Percentiles rank a stretch among this genome's conserved stretches.
Evolutionary conservation across 2,888 invertebrate genomes (phyloP).

Genomic region (Spialia ferax): DNA sequence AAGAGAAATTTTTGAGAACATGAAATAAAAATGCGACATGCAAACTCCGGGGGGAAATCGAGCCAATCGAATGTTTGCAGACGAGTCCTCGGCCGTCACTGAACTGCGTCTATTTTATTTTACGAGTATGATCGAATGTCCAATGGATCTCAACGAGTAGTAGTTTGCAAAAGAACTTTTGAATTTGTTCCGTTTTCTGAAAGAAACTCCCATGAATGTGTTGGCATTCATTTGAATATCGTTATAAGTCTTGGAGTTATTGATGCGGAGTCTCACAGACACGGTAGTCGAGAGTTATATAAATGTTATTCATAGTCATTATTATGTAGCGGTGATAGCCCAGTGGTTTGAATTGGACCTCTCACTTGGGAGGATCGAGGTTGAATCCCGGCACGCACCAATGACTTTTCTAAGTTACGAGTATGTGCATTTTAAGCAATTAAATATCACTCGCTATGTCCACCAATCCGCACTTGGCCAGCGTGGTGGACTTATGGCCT

Average conservation of each 20-base stretch:
- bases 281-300: too few relatives aligned
- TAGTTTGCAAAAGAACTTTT: neutral
- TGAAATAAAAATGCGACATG: slow-evolving; percentile 6
- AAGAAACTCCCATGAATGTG: neutral
- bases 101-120: neutral
- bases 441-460: too few relatives aligned
- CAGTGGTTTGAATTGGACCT: too few relatives aligned
- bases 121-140: neutral
- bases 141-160: neutral
- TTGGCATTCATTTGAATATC: neutral
- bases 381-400: too few relatives aligned
- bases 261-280: too few relatives aligned
- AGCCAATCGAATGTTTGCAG: slow-evolving; percentile 19
- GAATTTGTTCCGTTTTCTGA: neutral
- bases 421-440: too few relatives aligned
- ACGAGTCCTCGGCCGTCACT: neutral
- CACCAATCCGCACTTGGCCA: too few relatives aligned
- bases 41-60: slow-evolving; percentile 19
- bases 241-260: neutral
- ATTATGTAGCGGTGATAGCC: too few relatives aligned
- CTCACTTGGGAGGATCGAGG: too few relatives aligned
- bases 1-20: slow-evolving; percentile 1
- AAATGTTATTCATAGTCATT: too few relatives aligned
- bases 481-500: too few relatives aligned
- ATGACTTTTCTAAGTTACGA: too few relatives aligned